Evolutionary conservation across 2,113 vertebrate genomes (phyloP), one percentile per base, ranked within the genome.

Genomic region (Labeo catla): DNA sequence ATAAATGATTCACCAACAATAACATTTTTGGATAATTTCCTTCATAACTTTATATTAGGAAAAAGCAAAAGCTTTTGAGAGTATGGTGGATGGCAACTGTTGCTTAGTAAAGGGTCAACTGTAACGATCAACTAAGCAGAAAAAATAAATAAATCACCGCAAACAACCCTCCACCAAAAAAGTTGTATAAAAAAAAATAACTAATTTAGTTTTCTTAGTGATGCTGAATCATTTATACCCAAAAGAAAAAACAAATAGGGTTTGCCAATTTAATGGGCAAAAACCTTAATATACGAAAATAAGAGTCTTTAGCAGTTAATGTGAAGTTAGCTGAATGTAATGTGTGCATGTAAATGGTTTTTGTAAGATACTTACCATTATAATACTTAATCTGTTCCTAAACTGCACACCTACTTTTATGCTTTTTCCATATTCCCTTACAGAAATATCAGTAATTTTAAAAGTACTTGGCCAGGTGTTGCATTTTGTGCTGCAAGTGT

Each of bases 321-420:
- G 12, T 36, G 0, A 74, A 52, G 74, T 34, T 76, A 49, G 73
- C 8, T 15, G 0, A 76, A 28, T 83, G 79, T 49, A 79, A 28
- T 15, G 57, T 19, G n/a, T 50, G 21, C 4, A 2, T 13, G 52
- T 83, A 36, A 23, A 50, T 65, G 80, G 52, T 28, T 54, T 19
- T 39, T 50, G 39, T 73, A 72, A 81, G 9, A 84, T 88, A 88
- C 87, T 88, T 86, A 88, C 87, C 87, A 80, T 84, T 50, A 72
- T 10, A 28, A 61, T 2, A 76, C 19, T 21, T n/a, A 49, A 39
- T 5, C 77, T 43, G 52, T 43, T 15, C 36, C 47, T 77, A 54
- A 80, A 23, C 77, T 43, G 6, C 52, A n/a, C 52, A 21, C 19
- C 39, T 45, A 45, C 68, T 72, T 10, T 6, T 21, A 59, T 10